phyloP scores from a whole-genome alignment of 2,888 invertebrate species.

The Microctonus aethiopoides region DNA sequence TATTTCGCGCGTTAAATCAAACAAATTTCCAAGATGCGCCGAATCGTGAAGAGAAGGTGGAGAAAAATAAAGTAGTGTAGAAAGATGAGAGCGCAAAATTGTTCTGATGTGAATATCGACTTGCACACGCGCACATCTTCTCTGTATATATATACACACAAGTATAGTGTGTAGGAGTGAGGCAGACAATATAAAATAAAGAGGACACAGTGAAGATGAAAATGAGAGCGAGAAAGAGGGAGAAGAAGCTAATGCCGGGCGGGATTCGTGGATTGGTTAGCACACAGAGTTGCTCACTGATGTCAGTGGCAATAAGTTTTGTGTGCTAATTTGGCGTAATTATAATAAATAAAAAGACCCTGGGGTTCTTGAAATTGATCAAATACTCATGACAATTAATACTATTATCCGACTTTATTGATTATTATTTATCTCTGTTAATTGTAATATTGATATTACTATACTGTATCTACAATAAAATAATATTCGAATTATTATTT shows the following conservation, averaged over 20 bases:
- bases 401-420: background rate
- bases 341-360: background rate
- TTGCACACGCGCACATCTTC: conserved; percentile 22
- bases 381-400: background rate
- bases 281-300: background rate
- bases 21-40: too few relatives aligned
- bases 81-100: too few relatives aligned
- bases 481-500: background rate
- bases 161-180: background rate
- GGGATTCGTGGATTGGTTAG: background rate
- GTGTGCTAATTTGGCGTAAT: background rate
- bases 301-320: background rate
- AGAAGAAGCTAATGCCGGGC: background rate
- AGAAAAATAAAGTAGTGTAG: too few relatives aligned
- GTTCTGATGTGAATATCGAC: conserved; percentile 23
- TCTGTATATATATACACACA: background rate
- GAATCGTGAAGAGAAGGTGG: too few relatives aligned
- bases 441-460: background rate
- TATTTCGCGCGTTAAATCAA: too few relatives aligned
- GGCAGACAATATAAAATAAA: background rate
- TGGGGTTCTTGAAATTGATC: background rate
- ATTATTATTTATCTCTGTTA: background rate
- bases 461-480: background rate
- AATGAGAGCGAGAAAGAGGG: too few relatives aligned
- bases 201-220: background rate